A percentile compares a stretch with the other conserved stretches of the same genome.
phyloP scores from a whole-genome alignment of 2,888 invertebrate species.

The Aradus depressus region DNA sequence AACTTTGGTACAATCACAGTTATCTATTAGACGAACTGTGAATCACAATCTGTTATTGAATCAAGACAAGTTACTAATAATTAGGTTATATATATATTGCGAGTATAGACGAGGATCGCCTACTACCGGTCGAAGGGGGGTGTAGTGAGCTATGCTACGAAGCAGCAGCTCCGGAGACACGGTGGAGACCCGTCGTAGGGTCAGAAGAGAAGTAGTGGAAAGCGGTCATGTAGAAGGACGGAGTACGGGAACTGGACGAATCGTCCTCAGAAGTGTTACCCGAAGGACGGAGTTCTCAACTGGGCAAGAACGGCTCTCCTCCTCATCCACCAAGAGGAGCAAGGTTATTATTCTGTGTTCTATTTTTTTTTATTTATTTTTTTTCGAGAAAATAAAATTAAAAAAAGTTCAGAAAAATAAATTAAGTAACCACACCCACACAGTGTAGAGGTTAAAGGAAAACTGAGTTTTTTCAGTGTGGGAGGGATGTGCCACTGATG shows the following conservation, averaged over 20 bases:
- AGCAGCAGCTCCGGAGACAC: neutral
- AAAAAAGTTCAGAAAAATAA: too few species aligned
- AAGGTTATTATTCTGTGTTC: too few species aligned
- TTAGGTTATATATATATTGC: neutral
- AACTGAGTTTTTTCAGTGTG: too few species aligned
- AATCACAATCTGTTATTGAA: too few species aligned
- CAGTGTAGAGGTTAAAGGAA: too few species aligned
- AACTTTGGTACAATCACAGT: too few species aligned
- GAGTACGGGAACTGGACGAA: neutral
- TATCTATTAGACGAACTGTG: too few species aligned
- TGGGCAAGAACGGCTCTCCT: conserved; percentile 3
- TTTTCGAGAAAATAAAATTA: too few species aligned
- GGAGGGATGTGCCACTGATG: too few species aligned
- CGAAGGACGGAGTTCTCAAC: conserved; percentile 4
- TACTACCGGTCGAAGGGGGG: neutral
- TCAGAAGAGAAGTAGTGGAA: conserved; percentile 6
- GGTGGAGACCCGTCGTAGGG: conserved; percentile 7
- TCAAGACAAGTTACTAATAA: too few species aligned
- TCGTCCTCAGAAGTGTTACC: conserved; percentile 7
- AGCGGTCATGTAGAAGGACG: conserved; percentile 1
- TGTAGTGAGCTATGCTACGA: neutral
- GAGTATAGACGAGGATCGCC: neutral
- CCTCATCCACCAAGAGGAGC: conserved; percentile 4
- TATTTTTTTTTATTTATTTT: too few species aligned
- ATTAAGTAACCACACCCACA: too few species aligned